Conservation (phyloP, 2,888 invertebrate species). For the Xanthostigma xanthostigma region DNA sequence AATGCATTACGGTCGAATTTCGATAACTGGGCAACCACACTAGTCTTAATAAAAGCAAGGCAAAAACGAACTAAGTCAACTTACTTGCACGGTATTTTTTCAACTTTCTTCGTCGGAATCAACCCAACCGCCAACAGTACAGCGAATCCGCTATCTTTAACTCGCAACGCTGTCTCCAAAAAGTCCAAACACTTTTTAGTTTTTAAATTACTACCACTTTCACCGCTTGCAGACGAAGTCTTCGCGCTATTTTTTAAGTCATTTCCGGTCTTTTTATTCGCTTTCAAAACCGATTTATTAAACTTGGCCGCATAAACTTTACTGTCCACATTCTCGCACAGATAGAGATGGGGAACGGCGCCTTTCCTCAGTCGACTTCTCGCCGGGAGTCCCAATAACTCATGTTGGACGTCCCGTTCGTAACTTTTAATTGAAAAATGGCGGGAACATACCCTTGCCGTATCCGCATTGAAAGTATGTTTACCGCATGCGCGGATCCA, state of each 20-base stretch:
- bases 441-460: conserved; percentile 37
- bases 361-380: conserved; percentile 35
- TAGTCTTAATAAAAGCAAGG: no score
- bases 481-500: conserved; percentile 40
- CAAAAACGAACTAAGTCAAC: conserved; percentile 5
- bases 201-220: conserved; percentile 3
- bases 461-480: conserved; percentile 34
- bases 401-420: conserved; percentile 39
- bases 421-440: conserved; percentile 35
- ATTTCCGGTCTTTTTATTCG: no score
- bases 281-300: no score
- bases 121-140: conserved; percentile 38
- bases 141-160: conserved; percentile 26
- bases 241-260: no score
- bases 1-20: no score
- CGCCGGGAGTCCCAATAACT: conserved; percentile 35
- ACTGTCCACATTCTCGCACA: conserved; percentile 5
- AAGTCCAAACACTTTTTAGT: conserved; percentile 7
- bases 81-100: conserved; percentile 10
- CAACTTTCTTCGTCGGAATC: conserved; percentile 26
- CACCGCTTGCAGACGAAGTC: neutral
- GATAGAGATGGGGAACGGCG: conserved; percentile 28
- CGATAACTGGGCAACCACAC: no score
- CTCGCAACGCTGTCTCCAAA: neutral
- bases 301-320: no score